Evolutionary conservation across 2,113 vertebrate genomes (phyloP).

Genomic region (Malurus alboscapulatus): DNA sequence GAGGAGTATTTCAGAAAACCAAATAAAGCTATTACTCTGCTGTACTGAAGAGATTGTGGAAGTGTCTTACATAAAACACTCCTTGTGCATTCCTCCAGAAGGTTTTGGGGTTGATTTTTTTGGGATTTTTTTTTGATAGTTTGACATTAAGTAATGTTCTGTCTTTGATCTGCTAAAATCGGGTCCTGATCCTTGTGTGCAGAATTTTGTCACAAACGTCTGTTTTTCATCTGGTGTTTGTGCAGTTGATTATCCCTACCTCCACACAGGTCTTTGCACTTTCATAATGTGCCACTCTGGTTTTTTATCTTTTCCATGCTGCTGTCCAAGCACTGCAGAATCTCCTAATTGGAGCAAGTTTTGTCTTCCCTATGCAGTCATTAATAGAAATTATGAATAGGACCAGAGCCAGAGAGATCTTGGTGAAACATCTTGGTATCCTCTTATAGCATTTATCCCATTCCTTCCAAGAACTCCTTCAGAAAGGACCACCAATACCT

Average conservation of each 20-base stretch:
- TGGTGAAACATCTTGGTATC: background rate
- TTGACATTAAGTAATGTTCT: background rate
- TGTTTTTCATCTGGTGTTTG: background rate
- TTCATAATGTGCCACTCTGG: background rate
- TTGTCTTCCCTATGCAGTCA: background rate
- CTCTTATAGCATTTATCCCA: background rate
- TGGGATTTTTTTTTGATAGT: background rate
- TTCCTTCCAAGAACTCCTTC: background rate
- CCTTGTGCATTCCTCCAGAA: background rate
- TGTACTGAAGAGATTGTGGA: background rate
- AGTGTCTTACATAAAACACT: background rate
- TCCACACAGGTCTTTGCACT: background rate
- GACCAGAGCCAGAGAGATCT: background rate
- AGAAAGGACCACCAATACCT: background rate
- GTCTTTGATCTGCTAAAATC: background rate
- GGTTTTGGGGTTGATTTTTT: rapidly evolving
- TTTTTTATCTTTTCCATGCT: background rate
- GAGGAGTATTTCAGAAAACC: background rate
- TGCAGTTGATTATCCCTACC: background rate
- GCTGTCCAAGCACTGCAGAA: background rate
- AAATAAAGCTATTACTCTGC: background rate
- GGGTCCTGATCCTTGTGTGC: background rate
- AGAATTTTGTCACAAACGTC: background rate
- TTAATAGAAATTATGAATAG: background rate
- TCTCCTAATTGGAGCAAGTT: background rate